Base-by-base conservation (phyloP, 2,113 vertebrate genomes). In the Hyla sarda region DNA sequence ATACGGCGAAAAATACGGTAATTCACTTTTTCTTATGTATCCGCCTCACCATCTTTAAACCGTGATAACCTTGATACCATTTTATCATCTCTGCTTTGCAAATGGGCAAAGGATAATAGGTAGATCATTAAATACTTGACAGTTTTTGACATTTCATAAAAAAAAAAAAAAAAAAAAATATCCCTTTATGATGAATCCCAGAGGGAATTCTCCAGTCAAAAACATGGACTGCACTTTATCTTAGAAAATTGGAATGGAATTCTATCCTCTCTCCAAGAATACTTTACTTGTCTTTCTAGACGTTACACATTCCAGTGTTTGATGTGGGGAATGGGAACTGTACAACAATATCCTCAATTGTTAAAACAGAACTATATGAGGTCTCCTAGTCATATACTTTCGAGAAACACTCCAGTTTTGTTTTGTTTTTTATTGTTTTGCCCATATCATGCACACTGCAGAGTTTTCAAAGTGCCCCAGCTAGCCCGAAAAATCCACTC, bases 201-300 rank as follows among this genome's bases (percentile, higher is more conserved):
- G 90, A 89, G 90, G 91, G 91, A 91, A 88, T 90, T 32, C 50
- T 87, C 87, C 86, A 91, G 90, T 90, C 90, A 83, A 82, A 89
- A 90, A 91, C 87, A 90, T 91, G 91, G 90, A 82, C 87, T 90
- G 90, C 90, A 92, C 82, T 89, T 91, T 90, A 88, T 90, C 88
- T 82, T 76, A 87, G 85, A 87, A 90, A 88, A 88, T 56, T 52
- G 12, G 11, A 30, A 69, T 45, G 34, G 54, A 60, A 41, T 58
- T 60, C 54, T 21, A 25, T 25, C 34, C 54, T 41, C 23, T 41
- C 54, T 80, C 17, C 34, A n/a, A 45, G 54, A 54, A 60, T 80
- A 23, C 23, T 80, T n/a, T 17, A 52, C 32, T 60, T 13, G 76
- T 58, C 52, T 79, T 58, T 52, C 23, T 34, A 41, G 77, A 79